Percentiles rank a stretch among this genome's conserved stretches.
These are phyloP conservation scores for Malacoraja senta DNA, from an alignment of 2,797 vertebrate species.

Conservation along the genomic window DNA sequence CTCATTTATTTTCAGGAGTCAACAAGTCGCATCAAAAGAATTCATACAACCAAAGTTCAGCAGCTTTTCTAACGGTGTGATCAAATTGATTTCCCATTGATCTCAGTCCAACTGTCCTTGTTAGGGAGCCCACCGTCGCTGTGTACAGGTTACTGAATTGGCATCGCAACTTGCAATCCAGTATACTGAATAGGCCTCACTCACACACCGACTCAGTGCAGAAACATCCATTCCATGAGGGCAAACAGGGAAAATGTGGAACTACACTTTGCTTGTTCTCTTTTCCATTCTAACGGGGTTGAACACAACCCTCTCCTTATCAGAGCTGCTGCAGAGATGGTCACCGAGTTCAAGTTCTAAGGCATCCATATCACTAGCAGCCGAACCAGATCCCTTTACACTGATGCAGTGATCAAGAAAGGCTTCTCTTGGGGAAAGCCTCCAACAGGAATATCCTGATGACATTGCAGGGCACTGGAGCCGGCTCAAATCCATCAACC, in stretches of 20 bases:
- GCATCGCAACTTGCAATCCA: neutral
- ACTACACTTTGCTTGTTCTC: neutral
- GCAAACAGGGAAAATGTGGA: neutral
- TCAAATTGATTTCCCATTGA: neutral
- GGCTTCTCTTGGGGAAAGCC: too few relatives aligned
- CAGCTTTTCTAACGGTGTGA: neutral
- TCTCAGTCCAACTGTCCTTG: neutral
- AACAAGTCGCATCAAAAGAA: neutral
- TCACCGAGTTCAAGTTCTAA: too few relatives aligned
- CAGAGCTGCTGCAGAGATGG: too few relatives aligned
- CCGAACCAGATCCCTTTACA: too few relatives aligned
- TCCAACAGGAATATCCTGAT: too few relatives aligned
- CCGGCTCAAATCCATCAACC: too few relatives aligned
- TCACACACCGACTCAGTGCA: neutral
- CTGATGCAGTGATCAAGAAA: too few relatives aligned
- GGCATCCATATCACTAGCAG: too few relatives aligned
- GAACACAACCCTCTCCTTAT: too few relatives aligned
- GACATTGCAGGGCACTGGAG: too few relatives aligned
- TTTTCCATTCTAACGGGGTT: neutral
- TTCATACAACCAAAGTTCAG: neutral
- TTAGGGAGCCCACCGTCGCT: neutral
- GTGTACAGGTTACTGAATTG: neutral
- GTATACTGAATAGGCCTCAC: neutral
- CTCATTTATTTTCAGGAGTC: neutral
- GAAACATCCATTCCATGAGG: neutral